Evolutionary conservation across 2,888 invertebrate genomes (phyloP).

Genomic region (Fragum sueziense): DNA sequence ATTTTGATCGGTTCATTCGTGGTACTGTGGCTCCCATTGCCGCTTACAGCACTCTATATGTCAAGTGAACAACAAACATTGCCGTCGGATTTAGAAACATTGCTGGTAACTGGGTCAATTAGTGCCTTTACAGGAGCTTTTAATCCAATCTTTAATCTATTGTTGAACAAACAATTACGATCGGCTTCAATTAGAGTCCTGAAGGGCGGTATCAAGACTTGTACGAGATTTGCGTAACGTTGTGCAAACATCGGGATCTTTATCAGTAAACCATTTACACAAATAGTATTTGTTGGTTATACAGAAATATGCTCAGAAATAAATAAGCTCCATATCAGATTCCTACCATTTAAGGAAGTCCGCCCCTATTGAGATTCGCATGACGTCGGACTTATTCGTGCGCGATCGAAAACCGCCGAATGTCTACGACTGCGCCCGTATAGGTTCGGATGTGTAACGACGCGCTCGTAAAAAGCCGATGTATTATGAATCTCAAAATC

Average conservation of each 20-base stretch:
- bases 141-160: slow-evolving; percentile 60
- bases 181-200: slow-evolving; percentile 8
- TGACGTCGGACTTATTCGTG: no score
- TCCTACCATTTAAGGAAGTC: no score
- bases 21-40: slow-evolving; percentile 59
- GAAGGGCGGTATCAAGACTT: background rate
- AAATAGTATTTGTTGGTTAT: no score
- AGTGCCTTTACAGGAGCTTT: slow-evolving; percentile 54
- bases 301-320: no score
- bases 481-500: no score
- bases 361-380: no score
- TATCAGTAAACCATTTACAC: background rate
- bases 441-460: no score
- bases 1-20: slow-evolving; percentile 58
- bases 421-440: no score
- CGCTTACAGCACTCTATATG: slow-evolving; percentile 43
- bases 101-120: slow-evolving; percentile 45
- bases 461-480: no score
- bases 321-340: no score
- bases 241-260: background rate
- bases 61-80: slow-evolving; percentile 36
- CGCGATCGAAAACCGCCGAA: no score
- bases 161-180: slow-evolving; percentile 45
- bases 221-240: background rate
- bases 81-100: slow-evolving; percentile 29